A percentile compares a stretch with the other conserved stretches of the same genome.
These are phyloP conservation scores for Pitta sordida DNA, from an alignment of 2,113 vertebrate species.

Conservation along the genomic window DNA sequence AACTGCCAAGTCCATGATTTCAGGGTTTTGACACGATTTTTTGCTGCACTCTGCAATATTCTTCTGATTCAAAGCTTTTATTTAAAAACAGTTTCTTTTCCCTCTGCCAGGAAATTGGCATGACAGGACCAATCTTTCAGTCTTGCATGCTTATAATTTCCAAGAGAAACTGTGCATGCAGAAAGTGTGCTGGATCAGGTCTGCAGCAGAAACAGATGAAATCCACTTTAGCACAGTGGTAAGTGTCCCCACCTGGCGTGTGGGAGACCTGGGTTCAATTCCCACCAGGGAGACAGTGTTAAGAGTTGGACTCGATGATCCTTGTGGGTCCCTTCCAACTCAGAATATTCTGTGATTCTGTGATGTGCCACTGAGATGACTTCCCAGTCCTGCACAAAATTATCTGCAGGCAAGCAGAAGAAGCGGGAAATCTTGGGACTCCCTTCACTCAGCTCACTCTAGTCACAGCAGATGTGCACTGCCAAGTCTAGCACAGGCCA, in stretches of 20 bases:
- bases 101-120: slow-evolving; percentile 25
- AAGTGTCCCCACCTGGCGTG: too few species aligned
- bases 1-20: slow-evolving; percentile 38
- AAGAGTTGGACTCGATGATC: too few species aligned
- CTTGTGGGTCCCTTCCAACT: too few species aligned
- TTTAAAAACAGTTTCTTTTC: slow-evolving; percentile 49
- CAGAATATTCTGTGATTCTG: too few species aligned
- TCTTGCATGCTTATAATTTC: neutral
- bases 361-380: neutral
- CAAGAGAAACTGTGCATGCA: neutral
- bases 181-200: neutral
- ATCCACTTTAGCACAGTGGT: too few species aligned
- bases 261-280: too few species aligned
- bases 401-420: neutral
- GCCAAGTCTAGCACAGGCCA: neutral
- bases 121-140: neutral
- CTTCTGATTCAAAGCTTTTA: slow-evolving; percentile 42
- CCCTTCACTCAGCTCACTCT: neutral
- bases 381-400: neutral
- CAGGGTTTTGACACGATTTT: slow-evolving; percentile 32
- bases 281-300: too few species aligned
- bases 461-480: neutral
- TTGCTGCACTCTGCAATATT: slow-evolving; percentile 49
- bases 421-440: neutral
- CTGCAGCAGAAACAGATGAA: neutral